phyloP scores from a whole-genome alignment of 2,113 vertebrate species.

The Pontoporia blainvillei region DNA sequence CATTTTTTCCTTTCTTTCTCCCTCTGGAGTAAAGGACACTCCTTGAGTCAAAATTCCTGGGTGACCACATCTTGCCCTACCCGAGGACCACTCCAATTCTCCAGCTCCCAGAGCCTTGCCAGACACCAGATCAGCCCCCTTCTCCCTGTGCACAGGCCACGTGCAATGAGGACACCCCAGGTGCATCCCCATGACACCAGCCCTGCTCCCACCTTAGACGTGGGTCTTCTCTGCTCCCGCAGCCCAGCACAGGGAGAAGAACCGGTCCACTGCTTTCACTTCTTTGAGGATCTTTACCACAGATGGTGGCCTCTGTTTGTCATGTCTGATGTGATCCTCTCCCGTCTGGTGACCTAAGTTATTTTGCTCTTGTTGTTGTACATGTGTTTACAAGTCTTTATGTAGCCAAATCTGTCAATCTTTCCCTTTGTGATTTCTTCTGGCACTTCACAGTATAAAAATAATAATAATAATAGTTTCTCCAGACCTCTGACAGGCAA shows the following conservation, averaged over 20 bases:
- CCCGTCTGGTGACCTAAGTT: neutral
- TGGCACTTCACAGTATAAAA: neutral
- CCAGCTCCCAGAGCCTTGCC: neutral
- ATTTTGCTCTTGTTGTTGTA: neutral
- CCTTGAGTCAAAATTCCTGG: neutral
- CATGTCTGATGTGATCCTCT: neutral
- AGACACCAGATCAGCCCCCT: neutral
- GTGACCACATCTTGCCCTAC: neutral
- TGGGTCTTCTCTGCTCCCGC: accelerated
- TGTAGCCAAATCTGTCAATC: neutral
- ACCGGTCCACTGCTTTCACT: neutral
- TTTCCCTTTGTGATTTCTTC: conserved; percentile 11
- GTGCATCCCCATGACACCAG: accelerated
- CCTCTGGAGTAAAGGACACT: neutral
- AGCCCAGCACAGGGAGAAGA: neutral
- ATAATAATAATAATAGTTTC: neutral
- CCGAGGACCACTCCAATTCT: neutral
- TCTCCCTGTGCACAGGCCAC: neutral
- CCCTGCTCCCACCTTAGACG: neutral
- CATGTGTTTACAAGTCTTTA: neutral
- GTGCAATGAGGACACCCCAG: accelerated
- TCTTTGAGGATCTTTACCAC: neutral
- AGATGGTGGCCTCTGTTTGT: neutral
- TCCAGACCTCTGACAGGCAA: neutral
- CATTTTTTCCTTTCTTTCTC: neutral